Evolutionary conservation across 2,113 vertebrate species (phyloP), one percentile per base, ranked within the genome.

Genomic region (Zosterops japonicus): DNA sequence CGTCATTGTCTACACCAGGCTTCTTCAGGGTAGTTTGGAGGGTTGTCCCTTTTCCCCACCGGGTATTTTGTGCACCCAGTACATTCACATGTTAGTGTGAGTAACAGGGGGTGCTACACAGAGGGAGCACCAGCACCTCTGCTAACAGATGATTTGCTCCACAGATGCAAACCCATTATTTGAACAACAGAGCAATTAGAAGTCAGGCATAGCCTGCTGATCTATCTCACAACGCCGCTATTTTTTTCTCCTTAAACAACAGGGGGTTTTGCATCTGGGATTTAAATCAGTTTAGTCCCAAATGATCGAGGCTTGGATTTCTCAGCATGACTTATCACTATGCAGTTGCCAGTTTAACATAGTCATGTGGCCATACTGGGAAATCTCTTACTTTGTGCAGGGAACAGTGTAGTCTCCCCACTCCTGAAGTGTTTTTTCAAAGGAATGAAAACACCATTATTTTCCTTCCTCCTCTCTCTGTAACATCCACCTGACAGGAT

Each of bases 401-500:
- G 28, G n/a, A 81, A 52, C 12, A 23, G 11, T 13, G 49, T 8
- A 71, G 50, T 63, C 4, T 77, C 35, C 31, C 27, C 29, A 56
- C 2, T 89, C 29, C 63, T 3, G 1, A 50, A 67, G 29, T 27
- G 42, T 33, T 81, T 78, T 60, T 91, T 56, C 41, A 94, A 86
- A 79, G 15, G 67, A 80, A 81, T 81, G 55, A 70, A 90, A 94
- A 57, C 56, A 82, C 0, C 4, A 16, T 29, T 80, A 33, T 88
- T 89, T 93, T 33, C 28, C 64, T 85, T 89, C 83, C 65, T 78
- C 41, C 39, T 71, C 22, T 36, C 28, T 75, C 80, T 14, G 0
- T 47, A 88, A 70, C 47, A 67, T 39, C 70, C 85, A 93, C 64
- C 79, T 93, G 85, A 93, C 94, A 94, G 94, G 92, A 96, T 93